Evolutionary conservation across 1,140 invertebrate species (phyloP).

Genomic region (Laupala kohalensis): DNA sequence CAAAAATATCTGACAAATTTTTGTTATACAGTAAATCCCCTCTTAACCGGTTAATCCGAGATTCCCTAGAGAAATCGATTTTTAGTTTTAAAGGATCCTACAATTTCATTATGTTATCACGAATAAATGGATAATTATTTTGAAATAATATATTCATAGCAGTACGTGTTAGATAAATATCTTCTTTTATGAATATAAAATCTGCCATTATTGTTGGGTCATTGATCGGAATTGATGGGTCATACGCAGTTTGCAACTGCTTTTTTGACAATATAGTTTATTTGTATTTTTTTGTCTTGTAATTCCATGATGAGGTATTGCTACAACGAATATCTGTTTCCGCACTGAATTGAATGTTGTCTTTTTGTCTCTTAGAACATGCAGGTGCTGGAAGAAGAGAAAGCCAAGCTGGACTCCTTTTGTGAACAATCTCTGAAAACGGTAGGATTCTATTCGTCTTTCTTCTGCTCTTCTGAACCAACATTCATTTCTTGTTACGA

Average conservation of each 20-base stretch:
- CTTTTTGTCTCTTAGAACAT: slow-evolving; percentile 50
- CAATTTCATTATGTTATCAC: too few species aligned
- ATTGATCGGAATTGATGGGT: too few species aligned
- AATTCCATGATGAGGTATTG: background rate
- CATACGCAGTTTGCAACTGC: too few species aligned
- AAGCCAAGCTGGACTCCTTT: slow-evolving; percentile 76
- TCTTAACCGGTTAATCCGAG: too few species aligned
- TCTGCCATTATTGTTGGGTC: background rate
- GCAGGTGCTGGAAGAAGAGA: slow-evolving; percentile 80
- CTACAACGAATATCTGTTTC: background rate
- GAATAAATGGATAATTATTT: background rate
- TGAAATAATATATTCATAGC: background rate
- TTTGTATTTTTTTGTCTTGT: background rate
- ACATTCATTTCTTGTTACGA: background rate
- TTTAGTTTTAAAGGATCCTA: too few species aligned
- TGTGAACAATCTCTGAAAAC: slow-evolving; percentile 83
- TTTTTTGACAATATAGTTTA: too few species aligned
- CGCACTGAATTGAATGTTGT: background rate
- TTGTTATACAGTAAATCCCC: too few species aligned
- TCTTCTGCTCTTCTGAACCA: background rate
- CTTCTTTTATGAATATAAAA: background rate
- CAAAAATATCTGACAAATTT: too few species aligned
- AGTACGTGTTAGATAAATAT: background rate
- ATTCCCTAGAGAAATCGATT: too few species aligned
- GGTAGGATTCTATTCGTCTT: slow-evolving; percentile 40